Conservation (phyloP, 92 coral and sea anemone genomes). For the Plumapathes pennacea region DNA sequence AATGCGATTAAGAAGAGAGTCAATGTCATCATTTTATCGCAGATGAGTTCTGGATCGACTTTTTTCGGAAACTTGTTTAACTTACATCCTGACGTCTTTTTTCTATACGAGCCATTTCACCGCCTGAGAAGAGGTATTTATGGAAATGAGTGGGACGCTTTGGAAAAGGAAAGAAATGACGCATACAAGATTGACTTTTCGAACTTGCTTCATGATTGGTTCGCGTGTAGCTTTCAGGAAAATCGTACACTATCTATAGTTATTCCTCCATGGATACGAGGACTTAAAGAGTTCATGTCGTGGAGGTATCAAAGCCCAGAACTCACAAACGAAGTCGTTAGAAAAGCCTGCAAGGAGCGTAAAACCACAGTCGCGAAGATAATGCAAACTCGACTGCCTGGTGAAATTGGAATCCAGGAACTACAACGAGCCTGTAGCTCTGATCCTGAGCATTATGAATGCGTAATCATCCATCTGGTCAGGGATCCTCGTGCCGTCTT, state of each 20-base stretch:
- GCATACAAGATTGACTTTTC: constrained; percentile 1
- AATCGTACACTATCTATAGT: neutral
- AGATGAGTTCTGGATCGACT: constrained; percentile 38
- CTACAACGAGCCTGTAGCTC: neutral
- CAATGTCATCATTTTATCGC: constrained; percentile 37
- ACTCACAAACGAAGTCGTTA: neutral
- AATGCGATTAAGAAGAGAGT: too few species aligned
- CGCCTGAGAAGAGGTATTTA: neutral
- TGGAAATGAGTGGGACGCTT: constrained; percentile 2
- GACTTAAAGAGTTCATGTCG: neutral
- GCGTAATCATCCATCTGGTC: constrained; percentile 4
- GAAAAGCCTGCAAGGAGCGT: constrained; percentile 1
- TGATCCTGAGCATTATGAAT: constrained; percentile 6
- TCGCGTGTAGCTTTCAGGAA: neutral
- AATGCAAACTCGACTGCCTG: constrained; percentile 13
- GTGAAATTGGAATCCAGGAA: constrained; percentile 7
- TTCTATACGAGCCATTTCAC: constrained; percentile 31
- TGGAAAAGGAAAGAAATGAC: neutral
- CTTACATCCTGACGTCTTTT: constrained; percentile 31
- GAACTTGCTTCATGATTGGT: neutral
- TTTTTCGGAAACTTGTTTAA: constrained; percentile 37
- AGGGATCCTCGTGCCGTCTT: constrained; percentile 49
- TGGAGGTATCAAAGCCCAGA: constrained; percentile 1
- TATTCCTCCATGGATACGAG: neutral
- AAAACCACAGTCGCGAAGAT: constrained; percentile 7